These are phyloP conservation scores for Triops longicaudatus DNA, from an alignment of 1,140 invertebrate species.

Conservation along the genomic window DNA sequence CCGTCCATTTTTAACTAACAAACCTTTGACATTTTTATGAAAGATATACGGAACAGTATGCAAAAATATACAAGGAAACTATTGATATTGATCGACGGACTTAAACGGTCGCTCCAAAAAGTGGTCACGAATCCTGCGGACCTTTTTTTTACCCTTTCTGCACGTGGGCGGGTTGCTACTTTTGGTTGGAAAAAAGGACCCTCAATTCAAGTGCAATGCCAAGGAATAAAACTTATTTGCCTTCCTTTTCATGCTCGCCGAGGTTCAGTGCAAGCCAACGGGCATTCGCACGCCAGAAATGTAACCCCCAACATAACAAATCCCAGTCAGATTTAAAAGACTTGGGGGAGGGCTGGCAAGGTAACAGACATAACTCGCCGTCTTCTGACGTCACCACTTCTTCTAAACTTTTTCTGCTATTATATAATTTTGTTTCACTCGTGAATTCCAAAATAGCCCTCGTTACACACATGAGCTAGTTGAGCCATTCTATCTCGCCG, in stretches of 20 bases:
- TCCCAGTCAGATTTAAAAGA: neutral
- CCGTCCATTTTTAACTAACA: too few species aligned
- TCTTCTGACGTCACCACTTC: neutral
- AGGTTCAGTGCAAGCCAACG: neutral
- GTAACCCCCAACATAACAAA: neutral
- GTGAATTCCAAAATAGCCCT: neutral
- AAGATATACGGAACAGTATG: neutral
- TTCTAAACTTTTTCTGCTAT: neutral
- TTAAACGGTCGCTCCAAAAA: neutral
- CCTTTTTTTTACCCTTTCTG: neutral
- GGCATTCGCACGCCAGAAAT: neutral
- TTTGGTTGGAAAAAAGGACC: neutral
- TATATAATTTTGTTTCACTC: neutral
- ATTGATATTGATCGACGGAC: neutral
- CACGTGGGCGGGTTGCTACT: neutral
- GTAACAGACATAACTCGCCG: neutral
- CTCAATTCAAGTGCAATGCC: constrained; percentile 12
- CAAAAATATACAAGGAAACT: neutral
- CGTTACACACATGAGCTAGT: neutral
- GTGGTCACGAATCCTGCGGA: neutral
- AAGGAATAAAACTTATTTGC: constrained; percentile 11
- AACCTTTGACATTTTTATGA: too few species aligned
- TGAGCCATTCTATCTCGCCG: too few species aligned
- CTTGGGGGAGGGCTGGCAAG: neutral
- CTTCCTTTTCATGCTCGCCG: neutral